Percentiles rank a stretch among this genome's conserved stretches.
Conservation (phyloP, 2,888 invertebrate genomes). For the Synanthedon formicaeformis region DNA sequence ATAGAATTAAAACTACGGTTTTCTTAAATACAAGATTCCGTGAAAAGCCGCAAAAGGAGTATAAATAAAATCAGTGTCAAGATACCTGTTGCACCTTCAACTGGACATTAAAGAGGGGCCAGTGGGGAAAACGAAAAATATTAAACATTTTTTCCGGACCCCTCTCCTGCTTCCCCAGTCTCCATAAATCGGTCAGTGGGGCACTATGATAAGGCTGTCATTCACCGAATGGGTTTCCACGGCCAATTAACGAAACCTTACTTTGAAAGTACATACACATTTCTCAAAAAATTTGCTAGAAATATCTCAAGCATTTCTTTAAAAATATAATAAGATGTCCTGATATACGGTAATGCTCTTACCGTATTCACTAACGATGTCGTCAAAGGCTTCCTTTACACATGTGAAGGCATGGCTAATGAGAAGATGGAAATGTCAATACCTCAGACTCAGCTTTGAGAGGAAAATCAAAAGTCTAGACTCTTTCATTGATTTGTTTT, state of each 20-base stretch:
- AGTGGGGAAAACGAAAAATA: not conserved
- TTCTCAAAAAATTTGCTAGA: not conserved
- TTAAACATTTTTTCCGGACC: not conserved
- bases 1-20: no score
- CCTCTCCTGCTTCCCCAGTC: not conserved
- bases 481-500: slow-evolving; percentile 35
- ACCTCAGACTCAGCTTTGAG: slow-evolving; percentile 42
- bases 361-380: slow-evolving; percentile 49
- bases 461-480: slow-evolving; percentile 71
- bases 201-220: not conserved
- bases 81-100: not conserved
- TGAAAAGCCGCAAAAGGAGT: no score
- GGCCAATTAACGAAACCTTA: not conserved
- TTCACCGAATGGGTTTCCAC: not conserved
- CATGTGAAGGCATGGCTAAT: slow-evolving; percentile 53
- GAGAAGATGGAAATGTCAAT: slow-evolving; percentile 58
- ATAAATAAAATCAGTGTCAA: no score
- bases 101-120: not conserved
- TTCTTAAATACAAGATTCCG: no score
- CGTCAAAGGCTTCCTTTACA: slow-evolving; percentile 53
- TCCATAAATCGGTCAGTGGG: not conserved
- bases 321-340: slow-evolving; percentile 26
- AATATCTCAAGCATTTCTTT: slow-evolving; percentile 8
- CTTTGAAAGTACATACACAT: not conserved
- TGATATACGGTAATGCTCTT: slow-evolving; percentile 39